Evolutionary conservation across 2,797 vertebrate genomes (phyloP).

Genomic region (Sebastes jordani): DNA sequence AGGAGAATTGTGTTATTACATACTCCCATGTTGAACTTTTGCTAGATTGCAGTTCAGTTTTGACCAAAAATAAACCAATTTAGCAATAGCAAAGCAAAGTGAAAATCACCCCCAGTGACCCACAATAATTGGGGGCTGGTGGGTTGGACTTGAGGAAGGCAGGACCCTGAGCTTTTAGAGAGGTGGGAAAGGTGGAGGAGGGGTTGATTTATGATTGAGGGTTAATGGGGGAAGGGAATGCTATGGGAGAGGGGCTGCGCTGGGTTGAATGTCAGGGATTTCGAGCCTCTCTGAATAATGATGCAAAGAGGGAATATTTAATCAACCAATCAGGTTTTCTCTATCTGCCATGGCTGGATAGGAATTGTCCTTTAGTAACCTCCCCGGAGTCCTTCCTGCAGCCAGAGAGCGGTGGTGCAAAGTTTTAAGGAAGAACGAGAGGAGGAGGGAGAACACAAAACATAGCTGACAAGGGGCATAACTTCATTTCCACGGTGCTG

Average conservation of each 20-base stretch:
- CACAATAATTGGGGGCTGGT: constrained; percentile 36
- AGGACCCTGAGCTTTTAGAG: constrained; percentile 37
- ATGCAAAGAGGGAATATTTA: constrained; percentile 68
- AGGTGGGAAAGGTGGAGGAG: constrained; percentile 71
- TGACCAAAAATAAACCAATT: constrained; percentile 60
- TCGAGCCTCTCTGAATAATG: constrained; percentile 57
- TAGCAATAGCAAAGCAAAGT: constrained; percentile 27
- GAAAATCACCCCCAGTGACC: constrained; percentile 48
- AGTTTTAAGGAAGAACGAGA: constrained; percentile 36
- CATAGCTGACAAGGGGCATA: constrained; percentile 93
- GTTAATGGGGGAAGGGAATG: constrained; percentile 56
- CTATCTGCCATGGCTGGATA: not conserved
- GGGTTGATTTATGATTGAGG: constrained; percentile 75
- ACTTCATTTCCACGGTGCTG: constrained; percentile 97
- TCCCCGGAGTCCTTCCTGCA: constrained; percentile 13
- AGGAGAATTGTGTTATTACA: not conserved
- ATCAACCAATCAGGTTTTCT: constrained; percentile 56
- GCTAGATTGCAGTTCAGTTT: not conserved
- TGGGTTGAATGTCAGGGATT: constrained; percentile 59
- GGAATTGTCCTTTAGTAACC: constrained; percentile 26
- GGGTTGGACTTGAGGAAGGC: constrained; percentile 27
- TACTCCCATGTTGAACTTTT: not conserved
- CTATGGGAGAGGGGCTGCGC: constrained; percentile 25
- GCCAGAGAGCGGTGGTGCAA: constrained; percentile 41
- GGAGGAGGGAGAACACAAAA: constrained; percentile 66